These are phyloP conservation scores for Apogon talboti DNA, from an alignment of 2,797 vertebrate genomes.

Conservation along the genomic window DNA sequence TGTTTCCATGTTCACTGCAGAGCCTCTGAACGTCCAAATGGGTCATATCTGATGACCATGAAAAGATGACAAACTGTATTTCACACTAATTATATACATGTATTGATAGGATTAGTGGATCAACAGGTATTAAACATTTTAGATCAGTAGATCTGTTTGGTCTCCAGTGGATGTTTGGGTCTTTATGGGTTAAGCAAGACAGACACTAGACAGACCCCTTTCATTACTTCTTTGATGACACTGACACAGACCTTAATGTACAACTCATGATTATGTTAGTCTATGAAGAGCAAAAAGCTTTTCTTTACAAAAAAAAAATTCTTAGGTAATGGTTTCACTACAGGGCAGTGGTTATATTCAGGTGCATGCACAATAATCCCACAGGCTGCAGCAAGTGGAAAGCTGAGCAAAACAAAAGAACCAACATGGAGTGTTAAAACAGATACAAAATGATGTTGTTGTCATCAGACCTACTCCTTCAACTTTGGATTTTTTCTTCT, in stretches of 20 bases:
- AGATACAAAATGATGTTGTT: conserved; percentile 29
- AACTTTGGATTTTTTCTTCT: background rate
- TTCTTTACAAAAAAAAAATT: background rate
- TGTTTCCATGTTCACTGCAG: no score
- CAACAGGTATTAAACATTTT: no score
- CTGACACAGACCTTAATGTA: conserved; percentile 23
- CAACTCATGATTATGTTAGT: background rate
- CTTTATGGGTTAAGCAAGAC: no score
- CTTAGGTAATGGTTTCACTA: background rate
- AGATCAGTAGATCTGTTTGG: no score
- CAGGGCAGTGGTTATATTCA: background rate
- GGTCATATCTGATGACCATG: no score
- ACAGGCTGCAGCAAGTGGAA: background rate
- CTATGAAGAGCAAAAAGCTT: no score
- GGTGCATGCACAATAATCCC: background rate
- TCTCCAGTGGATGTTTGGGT: no score
- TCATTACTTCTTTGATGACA: background rate
- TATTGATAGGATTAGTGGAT: no score
- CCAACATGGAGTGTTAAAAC: conserved; percentile 20
- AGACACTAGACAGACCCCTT: conserved; percentile 18
- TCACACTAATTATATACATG: no score
- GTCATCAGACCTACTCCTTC: conserved; percentile 32
- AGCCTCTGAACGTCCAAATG: no score
- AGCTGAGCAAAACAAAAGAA: conserved; percentile 14
- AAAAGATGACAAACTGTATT: no score